Evolutionary conservation across 1,140 invertebrate species (phyloP).

Genomic region (Drosophila lacertosa): DNA sequence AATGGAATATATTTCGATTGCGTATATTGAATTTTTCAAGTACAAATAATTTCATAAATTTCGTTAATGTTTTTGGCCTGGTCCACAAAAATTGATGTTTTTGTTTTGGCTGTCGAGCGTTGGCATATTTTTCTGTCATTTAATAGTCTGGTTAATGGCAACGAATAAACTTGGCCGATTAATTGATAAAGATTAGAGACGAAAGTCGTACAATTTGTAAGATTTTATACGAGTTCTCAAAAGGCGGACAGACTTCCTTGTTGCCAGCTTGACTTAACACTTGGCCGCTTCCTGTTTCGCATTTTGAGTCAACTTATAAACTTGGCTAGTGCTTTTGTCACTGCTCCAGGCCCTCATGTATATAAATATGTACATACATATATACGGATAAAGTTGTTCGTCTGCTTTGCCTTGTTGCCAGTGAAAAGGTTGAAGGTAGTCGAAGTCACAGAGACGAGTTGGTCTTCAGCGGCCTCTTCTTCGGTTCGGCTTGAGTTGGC

Average conservation of each 20-base stretch:
- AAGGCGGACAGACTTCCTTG: neutral
- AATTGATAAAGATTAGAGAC: slow-evolving; percentile 52
- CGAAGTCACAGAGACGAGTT: slow-evolving; percentile 1
- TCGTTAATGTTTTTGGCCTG: slow-evolving; percentile 32
- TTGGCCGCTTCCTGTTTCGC: slow-evolving; percentile 16
- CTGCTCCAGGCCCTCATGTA: slow-evolving; percentile 12
- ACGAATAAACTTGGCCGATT: slow-evolving; percentile 60
- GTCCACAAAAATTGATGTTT: slow-evolving; percentile 46
- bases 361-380: too few relatives aligned
- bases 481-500: slow-evolving; percentile 51
- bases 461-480: slow-evolving; percentile 27
- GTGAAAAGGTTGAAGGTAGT: slow-evolving; percentile 77
- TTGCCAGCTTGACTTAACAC: slow-evolving; percentile 9
- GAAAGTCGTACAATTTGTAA: slow-evolving; percentile 21
- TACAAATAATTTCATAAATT: slow-evolving; percentile 29
- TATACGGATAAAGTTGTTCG: slow-evolving; percentile 48
- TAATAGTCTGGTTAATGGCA: slow-evolving; percentile 44
- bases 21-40: slow-evolving; percentile 9
- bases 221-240: slow-evolving; percentile 6
- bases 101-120: slow-evolving; percentile 31
- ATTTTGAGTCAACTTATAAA: slow-evolving; percentile 1
- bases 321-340: neutral
- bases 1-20: slow-evolving; percentile 23
- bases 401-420: slow-evolving; percentile 44
- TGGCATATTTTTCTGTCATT: slow-evolving; percentile 14